These are phyloP conservation scores for Sitodiplosis mosellana DNA, from an alignment of 1,140 invertebrate species.

Conservation along the genomic window DNA sequence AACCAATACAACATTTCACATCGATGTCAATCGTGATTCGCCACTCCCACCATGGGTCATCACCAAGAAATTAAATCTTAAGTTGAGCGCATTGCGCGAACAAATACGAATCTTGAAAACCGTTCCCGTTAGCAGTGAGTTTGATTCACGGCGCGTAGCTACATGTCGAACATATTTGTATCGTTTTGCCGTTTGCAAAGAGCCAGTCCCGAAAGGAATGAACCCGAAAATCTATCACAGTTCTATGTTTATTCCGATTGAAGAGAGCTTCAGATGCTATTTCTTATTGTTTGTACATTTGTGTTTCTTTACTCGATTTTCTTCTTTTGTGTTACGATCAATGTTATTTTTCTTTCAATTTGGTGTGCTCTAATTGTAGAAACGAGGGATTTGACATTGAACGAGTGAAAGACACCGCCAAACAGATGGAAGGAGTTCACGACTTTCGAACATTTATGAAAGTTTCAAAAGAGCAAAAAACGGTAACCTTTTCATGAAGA, in stretches of 20 bases:
- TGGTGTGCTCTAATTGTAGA: conserved; percentile 18
- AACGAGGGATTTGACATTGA: conserved; percentile 34
- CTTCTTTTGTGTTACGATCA: no score
- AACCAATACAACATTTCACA: conserved; percentile 37
- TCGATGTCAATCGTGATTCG: conserved; percentile 32
- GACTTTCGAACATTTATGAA: conserved; percentile 48
- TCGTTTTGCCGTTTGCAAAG: conserved; percentile 28
- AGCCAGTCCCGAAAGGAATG: conserved; percentile 1
- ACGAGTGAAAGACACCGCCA: conserved; percentile 29
- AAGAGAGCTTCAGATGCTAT: conserved; percentile 17
- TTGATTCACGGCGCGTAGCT: conserved; percentile 37
- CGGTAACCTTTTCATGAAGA: no score
- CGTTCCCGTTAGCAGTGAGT: conserved; percentile 33
- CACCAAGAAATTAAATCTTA: conserved; percentile 33
- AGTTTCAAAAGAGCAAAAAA: no score
- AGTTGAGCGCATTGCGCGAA: conserved; percentile 31
- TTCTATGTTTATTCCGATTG: conserved; percentile 10
- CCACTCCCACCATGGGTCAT: conserved; percentile 28
- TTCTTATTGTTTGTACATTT: no score
- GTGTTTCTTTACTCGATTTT: no score
- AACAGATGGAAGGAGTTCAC: conserved; percentile 38
- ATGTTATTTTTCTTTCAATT: conserved; percentile 22
- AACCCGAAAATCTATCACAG: no score
- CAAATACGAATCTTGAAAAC: conserved; percentile 34
- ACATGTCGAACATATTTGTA: conserved; percentile 46